phyloP scores from a whole-genome alignment of 92 coral and sea anemone genomes.

The Epizoanthus fatuus region DNA sequence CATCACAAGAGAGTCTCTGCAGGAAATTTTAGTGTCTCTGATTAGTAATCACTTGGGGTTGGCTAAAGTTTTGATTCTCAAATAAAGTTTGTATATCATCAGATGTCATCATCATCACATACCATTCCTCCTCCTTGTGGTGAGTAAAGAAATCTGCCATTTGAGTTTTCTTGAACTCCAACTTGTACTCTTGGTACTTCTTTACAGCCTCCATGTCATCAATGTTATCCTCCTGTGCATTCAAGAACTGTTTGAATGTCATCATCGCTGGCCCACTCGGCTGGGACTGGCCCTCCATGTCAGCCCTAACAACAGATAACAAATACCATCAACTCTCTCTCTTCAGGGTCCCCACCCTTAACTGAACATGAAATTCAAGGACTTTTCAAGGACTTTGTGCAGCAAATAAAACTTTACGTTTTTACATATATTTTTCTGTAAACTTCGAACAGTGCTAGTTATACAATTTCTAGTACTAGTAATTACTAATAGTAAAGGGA shows the following conservation, averaged over 20 bases:
- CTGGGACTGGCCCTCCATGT: slow-evolving; percentile 21
- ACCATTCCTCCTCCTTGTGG: slow-evolving; percentile 99
- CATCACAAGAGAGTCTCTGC: no score
- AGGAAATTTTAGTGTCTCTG: no score
- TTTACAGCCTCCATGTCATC: slow-evolving; percentile 96
- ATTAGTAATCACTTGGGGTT: no score
- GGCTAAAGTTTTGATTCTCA: no score
- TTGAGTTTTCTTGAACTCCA: slow-evolving; percentile 97
- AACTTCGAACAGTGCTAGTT: no score
- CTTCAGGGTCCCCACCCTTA: neutral
- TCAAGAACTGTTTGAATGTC: slow-evolving; percentile 95
- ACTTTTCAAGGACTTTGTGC: no score
- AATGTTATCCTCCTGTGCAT: slow-evolving; percentile 94
- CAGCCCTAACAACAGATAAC: neutral
- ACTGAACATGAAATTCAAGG: no score
- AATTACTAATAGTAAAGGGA: no score
- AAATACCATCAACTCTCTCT: neutral
- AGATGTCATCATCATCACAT: slow-evolving; percentile 38
- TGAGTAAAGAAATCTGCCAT: slow-evolving; percentile 93
- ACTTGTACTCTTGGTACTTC: slow-evolving; percentile 95
- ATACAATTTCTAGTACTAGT: no score
- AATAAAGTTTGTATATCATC: no score
- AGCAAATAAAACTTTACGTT: no score
- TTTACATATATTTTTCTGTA: no score
- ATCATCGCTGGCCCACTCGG: slow-evolving; percentile 81